Evolutionary conservation across 2,797 vertebrate genomes (phyloP).

Genomic region (Pipistrellus nathusii): DNA sequence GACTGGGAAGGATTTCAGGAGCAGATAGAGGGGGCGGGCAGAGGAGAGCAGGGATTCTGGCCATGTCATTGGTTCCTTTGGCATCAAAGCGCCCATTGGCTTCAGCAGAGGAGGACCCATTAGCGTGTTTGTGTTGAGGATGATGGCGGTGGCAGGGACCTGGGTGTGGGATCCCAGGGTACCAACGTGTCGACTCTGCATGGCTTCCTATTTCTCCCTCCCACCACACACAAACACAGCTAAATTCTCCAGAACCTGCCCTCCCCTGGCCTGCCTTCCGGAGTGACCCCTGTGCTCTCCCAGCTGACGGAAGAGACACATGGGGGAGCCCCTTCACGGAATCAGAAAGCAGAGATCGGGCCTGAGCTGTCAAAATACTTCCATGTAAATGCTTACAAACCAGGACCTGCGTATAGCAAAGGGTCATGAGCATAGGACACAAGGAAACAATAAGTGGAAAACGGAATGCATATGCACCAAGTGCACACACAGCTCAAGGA

Average conservation of each 20-base stretch:
- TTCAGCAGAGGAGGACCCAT: constrained; percentile 30
- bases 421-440: neutral
- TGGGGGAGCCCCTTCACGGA: neutral
- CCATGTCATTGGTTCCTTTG: constrained; percentile 35
- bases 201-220: neutral
- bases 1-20: constrained; percentile 61
- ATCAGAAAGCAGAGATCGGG: constrained; percentile 2
- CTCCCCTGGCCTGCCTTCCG: neutral
- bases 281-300: neutral
- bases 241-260: neutral
- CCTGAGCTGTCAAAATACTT: neutral
- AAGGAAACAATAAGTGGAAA: neutral
- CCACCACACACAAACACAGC: neutral
- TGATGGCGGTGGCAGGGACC: neutral
- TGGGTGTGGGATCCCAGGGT: neutral
- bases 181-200: neutral
- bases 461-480: neutral
- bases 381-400: neutral
- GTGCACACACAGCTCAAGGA: neutral
- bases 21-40: constrained; percentile 61
- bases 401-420: neutral
- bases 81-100: constrained; percentile 59
- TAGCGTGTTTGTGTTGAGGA: neutral
- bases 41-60: neutral
- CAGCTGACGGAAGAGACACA: neutral